Conservation (phyloP, 2,888 invertebrate species). For the Volucella bombylans region DNA sequence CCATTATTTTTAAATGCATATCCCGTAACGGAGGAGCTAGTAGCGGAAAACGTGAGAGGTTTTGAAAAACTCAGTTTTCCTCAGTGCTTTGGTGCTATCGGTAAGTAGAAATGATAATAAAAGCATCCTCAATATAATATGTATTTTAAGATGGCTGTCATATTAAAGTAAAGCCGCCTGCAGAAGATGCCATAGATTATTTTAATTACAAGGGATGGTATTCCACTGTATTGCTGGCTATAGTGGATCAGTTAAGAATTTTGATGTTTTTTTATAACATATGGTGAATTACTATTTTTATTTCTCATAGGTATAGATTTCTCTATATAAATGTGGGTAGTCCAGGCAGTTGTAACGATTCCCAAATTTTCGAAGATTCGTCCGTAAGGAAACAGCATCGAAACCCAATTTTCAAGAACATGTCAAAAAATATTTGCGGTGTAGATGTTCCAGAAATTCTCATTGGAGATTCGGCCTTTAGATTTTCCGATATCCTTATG, state of each 20-base stretch:
- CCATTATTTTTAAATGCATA: constrained; percentile 16
- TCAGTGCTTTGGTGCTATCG: constrained; percentile 11
- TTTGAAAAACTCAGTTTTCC: constrained; percentile 20
- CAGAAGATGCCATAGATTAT: too few species aligned
- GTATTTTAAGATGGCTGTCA: too few species aligned
- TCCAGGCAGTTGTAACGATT: background rate
- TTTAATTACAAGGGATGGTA: too few species aligned
- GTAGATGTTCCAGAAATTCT: background rate
- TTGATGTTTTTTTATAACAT: too few species aligned
- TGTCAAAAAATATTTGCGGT: background rate
- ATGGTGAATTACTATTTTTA: too few species aligned
- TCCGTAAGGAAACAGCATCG: background rate
- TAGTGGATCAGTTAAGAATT: too few species aligned
- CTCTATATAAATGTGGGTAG: background rate
- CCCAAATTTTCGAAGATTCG: constrained; percentile 18
- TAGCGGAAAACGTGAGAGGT: constrained; percentile 18
- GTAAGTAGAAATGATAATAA: background rate
- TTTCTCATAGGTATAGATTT: constrained; percentile 1
- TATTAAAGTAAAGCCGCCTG: too few species aligned
- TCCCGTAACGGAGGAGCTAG: background rate
- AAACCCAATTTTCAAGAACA: constrained; percentile 6
- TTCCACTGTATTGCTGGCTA: too few species aligned
- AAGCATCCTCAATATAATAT: too few species aligned
- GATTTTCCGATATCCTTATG: constrained; percentile 21
- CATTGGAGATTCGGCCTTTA: background rate